Evolutionary conservation across 2,888 invertebrate species (phyloP).

Genomic region (Abrostola tripartita): DNA sequence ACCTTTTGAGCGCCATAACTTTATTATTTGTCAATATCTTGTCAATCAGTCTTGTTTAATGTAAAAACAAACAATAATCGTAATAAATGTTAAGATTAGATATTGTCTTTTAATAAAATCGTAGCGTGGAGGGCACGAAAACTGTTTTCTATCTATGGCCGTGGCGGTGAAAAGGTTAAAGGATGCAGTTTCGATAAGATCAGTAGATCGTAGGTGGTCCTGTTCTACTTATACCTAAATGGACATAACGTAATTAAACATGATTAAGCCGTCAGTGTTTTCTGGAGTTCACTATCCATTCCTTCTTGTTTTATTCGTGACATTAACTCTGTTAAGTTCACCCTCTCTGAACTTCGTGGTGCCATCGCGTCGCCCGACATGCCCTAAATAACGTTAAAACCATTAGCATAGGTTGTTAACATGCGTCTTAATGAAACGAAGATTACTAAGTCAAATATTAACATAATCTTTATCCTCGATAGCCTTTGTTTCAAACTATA

Average conservation of each 20-base stretch:
- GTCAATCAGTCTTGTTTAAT: too few relatives aligned
- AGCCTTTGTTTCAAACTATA: constrained; percentile 26
- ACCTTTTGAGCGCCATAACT: too few relatives aligned
- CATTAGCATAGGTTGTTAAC: constrained; percentile 32
- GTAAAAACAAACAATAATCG: too few relatives aligned
- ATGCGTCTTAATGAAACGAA: constrained; percentile 31
- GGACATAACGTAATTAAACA: constrained; percentile 12
- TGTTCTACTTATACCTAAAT: constrained; percentile 33
- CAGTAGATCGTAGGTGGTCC: constrained; percentile 38
- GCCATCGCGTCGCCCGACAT: constrained; percentile 34
- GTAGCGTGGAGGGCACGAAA: too few relatives aligned
- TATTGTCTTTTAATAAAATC: too few relatives aligned
- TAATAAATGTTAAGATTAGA: too few relatives aligned
- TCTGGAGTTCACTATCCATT: constrained; percentile 30
- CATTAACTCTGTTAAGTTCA: constrained; percentile 33
- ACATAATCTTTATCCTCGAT: constrained; percentile 38
- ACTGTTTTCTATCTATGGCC: too few relatives aligned
- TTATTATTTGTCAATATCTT: too few relatives aligned
- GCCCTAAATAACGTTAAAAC: constrained; percentile 31
- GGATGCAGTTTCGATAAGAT: too few relatives aligned
- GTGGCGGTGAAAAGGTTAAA: too few relatives aligned
- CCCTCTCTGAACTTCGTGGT: constrained; percentile 9
- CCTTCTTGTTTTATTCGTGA: constrained; percentile 24
- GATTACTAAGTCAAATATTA: constrained; percentile 37
- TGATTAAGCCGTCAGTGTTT: constrained; percentile 24